phyloP scores from a whole-genome alignment of 1,140 invertebrate species.

The Galleria mellonella region DNA sequence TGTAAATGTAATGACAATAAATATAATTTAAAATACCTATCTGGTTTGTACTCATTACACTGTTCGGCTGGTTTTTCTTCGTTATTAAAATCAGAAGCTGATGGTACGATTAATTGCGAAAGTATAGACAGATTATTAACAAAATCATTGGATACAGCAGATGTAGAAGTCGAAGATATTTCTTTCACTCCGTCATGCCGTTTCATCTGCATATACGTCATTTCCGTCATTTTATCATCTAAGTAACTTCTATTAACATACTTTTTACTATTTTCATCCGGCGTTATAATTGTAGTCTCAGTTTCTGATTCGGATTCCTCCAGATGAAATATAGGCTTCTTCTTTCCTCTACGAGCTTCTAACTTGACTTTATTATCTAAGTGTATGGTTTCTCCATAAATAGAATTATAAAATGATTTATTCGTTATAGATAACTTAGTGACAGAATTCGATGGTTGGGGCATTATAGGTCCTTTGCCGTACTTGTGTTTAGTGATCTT shows the following conservation, averaged over 20 bases:
- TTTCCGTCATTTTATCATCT: slow-evolving; percentile 43
- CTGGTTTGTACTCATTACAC: too few relatives aligned
- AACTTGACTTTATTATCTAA: slow-evolving; percentile 17
- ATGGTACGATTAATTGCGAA: slow-evolving; percentile 7
- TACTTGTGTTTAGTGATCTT: slow-evolving; percentile 46
- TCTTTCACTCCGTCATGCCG: slow-evolving; percentile 14
- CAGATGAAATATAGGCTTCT: slow-evolving; percentile 11
- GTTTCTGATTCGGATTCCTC: slow-evolving; percentile 15
- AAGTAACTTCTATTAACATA: slow-evolving; percentile 37
- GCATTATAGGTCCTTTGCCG: slow-evolving; percentile 30
- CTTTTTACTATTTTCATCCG: slow-evolving; percentile 23
- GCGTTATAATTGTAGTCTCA: slow-evolving; percentile 1
- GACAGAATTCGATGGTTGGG: slow-evolving; percentile 50
- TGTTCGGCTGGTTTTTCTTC: neutral
- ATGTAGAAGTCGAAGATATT: slow-evolving; percentile 20
- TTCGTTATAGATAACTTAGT: slow-evolving; percentile 61
- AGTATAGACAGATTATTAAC: slow-evolving; percentile 10
- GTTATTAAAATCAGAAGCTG: slow-evolving; percentile 11
- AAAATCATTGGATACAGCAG: slow-evolving; percentile 25
- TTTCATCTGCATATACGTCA: slow-evolving; percentile 36
- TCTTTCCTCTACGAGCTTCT: slow-evolving; percentile 16
- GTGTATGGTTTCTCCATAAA: slow-evolving; percentile 40
- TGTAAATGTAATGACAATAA: too few relatives aligned
- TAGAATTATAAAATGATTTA: slow-evolving; percentile 64
- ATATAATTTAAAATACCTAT: too few relatives aligned